Conservation (phyloP, 2,888 invertebrate species). For the Eupsilia transversa region DNA sequence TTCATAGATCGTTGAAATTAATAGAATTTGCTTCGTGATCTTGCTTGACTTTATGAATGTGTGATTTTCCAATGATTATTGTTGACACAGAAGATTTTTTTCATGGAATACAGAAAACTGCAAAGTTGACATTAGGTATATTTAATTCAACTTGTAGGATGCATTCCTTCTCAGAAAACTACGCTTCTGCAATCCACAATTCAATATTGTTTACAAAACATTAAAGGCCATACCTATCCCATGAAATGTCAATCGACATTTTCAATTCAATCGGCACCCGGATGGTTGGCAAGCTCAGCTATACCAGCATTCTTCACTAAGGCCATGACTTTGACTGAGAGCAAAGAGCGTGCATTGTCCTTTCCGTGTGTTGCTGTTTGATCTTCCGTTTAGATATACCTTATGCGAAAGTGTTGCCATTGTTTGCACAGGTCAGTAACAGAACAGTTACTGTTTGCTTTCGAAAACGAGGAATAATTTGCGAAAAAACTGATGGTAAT, state of each 20-base stretch:
- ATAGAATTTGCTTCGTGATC: not conserved
- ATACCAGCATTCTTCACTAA: conserved; percentile 45
- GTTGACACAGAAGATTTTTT: no score
- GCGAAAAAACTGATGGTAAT: not conserved
- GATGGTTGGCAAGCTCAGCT: conserved; percentile 54
- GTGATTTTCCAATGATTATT: not conserved
- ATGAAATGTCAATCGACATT: conserved; percentile 44
- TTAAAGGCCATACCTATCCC: conserved; percentile 36
- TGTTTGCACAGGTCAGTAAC: conserved; percentile 25
- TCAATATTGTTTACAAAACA: conserved; percentile 31
- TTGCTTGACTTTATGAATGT: not conserved
- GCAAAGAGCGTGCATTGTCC: conserved; percentile 62
- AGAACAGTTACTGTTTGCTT: conserved; percentile 3
- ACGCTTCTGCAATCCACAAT: not conserved
- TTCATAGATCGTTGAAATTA: conserved; percentile 22
- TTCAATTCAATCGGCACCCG: conserved; percentile 36
- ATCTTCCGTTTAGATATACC: conserved; percentile 41
- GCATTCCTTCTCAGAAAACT: no score
- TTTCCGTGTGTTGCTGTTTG: conserved; percentile 40
- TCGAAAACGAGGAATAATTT: not conserved
- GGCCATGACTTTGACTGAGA: conserved; percentile 62
- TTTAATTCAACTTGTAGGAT: no score
- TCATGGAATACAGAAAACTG: not conserved
- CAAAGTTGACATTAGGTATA: no score
- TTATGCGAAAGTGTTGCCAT: conserved; percentile 35